These are phyloP conservation scores for Psittacula derbiana DNA, from an alignment of 2,797 vertebrate genomes.

Conservation along the genomic window DNA sequence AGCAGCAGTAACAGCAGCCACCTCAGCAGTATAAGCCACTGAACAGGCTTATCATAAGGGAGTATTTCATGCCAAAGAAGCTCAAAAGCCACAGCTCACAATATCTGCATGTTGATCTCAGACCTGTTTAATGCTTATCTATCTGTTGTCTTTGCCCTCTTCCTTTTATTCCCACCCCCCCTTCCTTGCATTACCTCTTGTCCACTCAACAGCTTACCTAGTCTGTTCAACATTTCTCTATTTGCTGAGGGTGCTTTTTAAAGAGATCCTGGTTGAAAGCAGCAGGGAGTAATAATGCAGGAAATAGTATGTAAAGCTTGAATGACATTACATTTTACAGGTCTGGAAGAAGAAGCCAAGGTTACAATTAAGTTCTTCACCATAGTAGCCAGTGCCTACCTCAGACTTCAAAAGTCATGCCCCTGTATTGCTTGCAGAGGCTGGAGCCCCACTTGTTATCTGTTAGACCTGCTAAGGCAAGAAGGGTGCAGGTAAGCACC, in stretches of 20 bases:
- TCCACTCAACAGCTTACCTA: accelerated
- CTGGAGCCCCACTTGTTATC: accelerated
- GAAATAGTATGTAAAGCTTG: not conserved
- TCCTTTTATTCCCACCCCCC: not conserved
- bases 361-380: not conserved
- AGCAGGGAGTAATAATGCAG: not conserved
- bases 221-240: not conserved
- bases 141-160: not conserved
- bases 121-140: not conserved
- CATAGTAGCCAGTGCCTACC: not conserved
- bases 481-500: not conserved
- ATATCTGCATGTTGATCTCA: not conserved
- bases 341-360: not conserved
- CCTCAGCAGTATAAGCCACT: not conserved
- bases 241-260: not conserved
- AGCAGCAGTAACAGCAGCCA: not conserved
- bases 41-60: not conserved
- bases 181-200: not conserved
- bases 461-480: not conserved
- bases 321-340: not conserved
- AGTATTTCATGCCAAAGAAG: not conserved
- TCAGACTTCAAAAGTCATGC: not conserved
- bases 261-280: not conserved
- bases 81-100: not conserved
- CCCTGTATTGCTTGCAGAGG: accelerated